Conservation (phyloP, 2,888 invertebrate species). For the Acleris sparsana region DNA sequence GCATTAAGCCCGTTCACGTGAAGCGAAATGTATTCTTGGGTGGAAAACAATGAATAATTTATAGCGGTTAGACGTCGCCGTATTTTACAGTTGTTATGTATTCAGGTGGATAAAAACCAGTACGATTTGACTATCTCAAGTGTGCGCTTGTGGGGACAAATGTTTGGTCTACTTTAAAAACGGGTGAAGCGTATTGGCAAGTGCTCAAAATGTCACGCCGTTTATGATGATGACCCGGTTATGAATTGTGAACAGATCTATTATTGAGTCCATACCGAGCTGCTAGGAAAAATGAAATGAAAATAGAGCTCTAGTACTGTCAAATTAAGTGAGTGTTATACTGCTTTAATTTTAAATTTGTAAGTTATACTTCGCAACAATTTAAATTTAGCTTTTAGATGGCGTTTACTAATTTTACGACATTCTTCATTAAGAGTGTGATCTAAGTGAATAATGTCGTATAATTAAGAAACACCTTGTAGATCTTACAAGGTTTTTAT, state of each 20-base stretch:
- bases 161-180: not conserved
- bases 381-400: too few species aligned
- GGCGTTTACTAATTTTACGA: too few species aligned
- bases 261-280: not conserved
- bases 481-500: too few species aligned
- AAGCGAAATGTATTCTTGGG: conserved; percentile 22
- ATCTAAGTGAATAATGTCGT: too few species aligned
- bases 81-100: conserved; percentile 28
- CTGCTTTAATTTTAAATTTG: too few species aligned
- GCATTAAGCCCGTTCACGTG: conserved; percentile 14
- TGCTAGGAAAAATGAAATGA: too few species aligned
- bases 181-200: not conserved
- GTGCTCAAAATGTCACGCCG: not conserved
- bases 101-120: conserved; percentile 27
- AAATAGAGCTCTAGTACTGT: too few species aligned
- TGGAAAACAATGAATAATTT: conserved; percentile 33
- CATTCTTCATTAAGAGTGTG: too few species aligned
- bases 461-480: too few species aligned
- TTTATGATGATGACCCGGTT: not conserved
- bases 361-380: too few species aligned
- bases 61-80: conserved; percentile 21
- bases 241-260: not conserved
- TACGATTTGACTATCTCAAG: not conserved
- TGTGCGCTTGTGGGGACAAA: not conserved
- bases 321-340: too few species aligned